Evolutionary conservation across 2,888 invertebrate genomes (phyloP), one percentile per base, ranked within the genome.

Genomic region (Tipula lateralis): DNA sequence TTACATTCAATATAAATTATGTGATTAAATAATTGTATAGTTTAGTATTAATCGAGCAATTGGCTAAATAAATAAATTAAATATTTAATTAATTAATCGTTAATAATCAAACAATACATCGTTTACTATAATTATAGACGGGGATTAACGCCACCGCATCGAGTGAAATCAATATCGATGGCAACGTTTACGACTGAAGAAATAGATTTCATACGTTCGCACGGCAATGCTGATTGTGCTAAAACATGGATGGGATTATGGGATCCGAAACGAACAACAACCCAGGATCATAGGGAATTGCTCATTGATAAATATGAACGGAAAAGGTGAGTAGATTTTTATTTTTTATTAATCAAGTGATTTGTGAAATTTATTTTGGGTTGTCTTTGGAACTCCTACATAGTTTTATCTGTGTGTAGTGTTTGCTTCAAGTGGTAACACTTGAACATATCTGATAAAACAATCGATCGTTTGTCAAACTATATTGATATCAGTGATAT

Each of bases 151-250:
- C 99, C 99, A 86, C 99, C 99, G 87, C 99, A 99, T 91, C 94
- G 99, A 86, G 98, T 99, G 86, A 99, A 99, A 91, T 99, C 99
- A 84, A 98, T 99, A 88, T 98, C 98, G 44, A 99, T 99, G 98
- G 97, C 99, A 86, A 97, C 97, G 87, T 99, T 99, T 91, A 96
- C 96, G 85, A 94, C 95, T 87, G 99, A 99, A 88, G 99, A 99
- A 91, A 94, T 99, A 88, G 97, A 98, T 88, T 94, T 96, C 88
- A 92, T 99, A 87, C 95, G 94, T 91, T 92, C 93, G 86, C 94
- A 95, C 90, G 99, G 99, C 87, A 99, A 99, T 91, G 97, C 98
- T 92, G 94, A 96, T 88, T 98, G 98, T 91, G 93, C 94, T 88
- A 94, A 95, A 90, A 95, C 97, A 87, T 99, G 98, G 97, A 91